Percentiles rank a stretch among this genome's conserved stretches.
These are phyloP conservation scores for Albula goreensis DNA, from an alignment of 2,113 vertebrate species.

Conservation along the genomic window DNA sequence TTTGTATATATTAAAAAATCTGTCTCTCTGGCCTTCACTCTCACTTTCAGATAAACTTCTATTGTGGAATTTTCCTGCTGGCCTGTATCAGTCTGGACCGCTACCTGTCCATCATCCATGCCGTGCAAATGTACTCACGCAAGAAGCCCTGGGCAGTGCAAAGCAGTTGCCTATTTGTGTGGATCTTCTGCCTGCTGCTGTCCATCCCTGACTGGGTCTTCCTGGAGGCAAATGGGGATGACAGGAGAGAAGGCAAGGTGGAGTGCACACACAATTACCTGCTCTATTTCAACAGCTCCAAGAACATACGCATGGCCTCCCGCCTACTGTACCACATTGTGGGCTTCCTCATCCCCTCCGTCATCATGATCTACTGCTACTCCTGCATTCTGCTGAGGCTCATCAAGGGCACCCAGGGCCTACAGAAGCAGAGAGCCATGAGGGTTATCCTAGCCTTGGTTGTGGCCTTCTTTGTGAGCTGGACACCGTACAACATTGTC, in stretches of 20 bases:
- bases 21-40: not conserved
- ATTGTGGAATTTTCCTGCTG: constrained; percentile 87
- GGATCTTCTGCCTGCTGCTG: constrained; percentile 73
- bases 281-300: constrained; percentile 16
- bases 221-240: constrained; percentile 43
- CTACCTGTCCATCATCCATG: constrained; percentile 65
- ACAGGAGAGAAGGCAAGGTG: constrained; percentile 14
- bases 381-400: constrained; percentile 67
- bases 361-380: constrained; percentile 84
- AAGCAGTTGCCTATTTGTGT: constrained; percentile 64
- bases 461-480: constrained; percentile 80
- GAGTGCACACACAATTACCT: constrained; percentile 76
- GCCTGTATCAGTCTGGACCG: constrained; percentile 90
- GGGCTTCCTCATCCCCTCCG: constrained; percentile 83
- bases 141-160: constrained; percentile 50
- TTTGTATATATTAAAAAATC: too few relatives aligned
- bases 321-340: constrained; percentile 81
- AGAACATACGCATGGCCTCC: constrained; percentile 62
- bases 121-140: constrained; percentile 36
- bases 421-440: constrained; percentile 75
- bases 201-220: constrained; percentile 84
- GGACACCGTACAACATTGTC: constrained; percentile 83
- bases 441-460: constrained; percentile 80
- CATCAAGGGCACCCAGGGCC: constrained; percentile 64
- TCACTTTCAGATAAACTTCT: constrained; percentile 78